Evolutionary conservation across 2,797 vertebrate genomes (phyloP).

Genomic region (Smutsia gigantea): DNA sequence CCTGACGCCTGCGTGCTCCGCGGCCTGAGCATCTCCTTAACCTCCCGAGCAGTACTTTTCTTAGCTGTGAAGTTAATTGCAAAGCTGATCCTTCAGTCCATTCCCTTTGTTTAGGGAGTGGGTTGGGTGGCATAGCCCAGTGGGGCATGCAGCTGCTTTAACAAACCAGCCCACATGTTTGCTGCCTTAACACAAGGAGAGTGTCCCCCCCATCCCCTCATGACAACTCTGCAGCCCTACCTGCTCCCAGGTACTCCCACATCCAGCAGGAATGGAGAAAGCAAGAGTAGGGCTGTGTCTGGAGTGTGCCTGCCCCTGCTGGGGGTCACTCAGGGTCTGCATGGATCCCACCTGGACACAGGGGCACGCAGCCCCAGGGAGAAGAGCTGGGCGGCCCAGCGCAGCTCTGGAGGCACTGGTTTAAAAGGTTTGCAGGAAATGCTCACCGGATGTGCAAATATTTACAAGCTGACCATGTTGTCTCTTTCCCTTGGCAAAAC

Average conservation of each 20-base stretch:
- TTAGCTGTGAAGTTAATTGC: not conserved
- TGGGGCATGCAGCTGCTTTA: too few species aligned
- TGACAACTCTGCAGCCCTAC: too few species aligned
- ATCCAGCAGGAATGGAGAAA: too few species aligned
- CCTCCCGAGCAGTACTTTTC: not conserved
- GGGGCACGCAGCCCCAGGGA: not conserved
- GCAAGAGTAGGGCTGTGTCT: too few species aligned
- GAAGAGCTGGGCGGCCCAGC: not conserved
- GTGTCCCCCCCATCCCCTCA: too few species aligned
- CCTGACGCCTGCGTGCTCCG: fast-evolving
- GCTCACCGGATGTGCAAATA: fast-evolving
- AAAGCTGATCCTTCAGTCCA: too few species aligned
- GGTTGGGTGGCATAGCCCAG: too few species aligned
- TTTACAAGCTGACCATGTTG: not conserved
- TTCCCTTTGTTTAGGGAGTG: fast-evolving
- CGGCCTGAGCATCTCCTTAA: not conserved
- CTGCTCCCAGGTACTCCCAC: too few species aligned
- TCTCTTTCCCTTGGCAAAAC: not conserved
- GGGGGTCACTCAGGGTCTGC: too few species aligned
- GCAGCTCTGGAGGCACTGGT: not conserved
- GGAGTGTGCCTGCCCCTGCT: too few species aligned
- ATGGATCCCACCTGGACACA: fast-evolving
- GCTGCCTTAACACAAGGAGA: too few species aligned
- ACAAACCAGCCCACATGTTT: too few species aligned
- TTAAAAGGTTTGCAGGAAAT: not conserved